A percentile compares a stretch with the other conserved stretches of the same genome.
Conservation (phyloP, 2,113 vertebrate species). For the Cyanoramphus novaezelandiae region DNA sequence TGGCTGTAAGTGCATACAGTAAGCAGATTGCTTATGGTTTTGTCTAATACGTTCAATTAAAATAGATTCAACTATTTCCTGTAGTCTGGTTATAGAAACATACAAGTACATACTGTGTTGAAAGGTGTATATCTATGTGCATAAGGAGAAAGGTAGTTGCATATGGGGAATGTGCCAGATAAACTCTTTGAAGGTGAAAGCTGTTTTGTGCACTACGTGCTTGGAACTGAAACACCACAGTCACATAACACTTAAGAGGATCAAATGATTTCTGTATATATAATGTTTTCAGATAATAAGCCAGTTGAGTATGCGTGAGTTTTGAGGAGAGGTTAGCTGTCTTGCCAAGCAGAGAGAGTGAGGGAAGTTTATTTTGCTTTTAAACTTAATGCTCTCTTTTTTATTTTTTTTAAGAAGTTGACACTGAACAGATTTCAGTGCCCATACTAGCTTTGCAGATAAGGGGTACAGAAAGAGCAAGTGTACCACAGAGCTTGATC, state of each 20-base stretch:
- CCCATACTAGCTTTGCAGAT: neutral
- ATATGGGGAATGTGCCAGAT: neutral
- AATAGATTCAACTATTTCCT: neutral
- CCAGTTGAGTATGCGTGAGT: neutral
- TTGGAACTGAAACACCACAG: neutral
- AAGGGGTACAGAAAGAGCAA: neutral
- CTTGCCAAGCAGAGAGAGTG: too few relatives aligned
- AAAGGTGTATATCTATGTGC: neutral
- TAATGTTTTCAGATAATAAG: neutral
- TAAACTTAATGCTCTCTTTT: neutral
- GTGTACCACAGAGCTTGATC: neutral
- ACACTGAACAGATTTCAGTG: neutral
- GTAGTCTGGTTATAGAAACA: neutral
- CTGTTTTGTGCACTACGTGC: neutral
- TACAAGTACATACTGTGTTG: rapidly evolving
- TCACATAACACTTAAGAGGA: neutral
- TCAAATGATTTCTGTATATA: neutral
- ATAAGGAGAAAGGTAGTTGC: neutral
- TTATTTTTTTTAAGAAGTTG: neutral
- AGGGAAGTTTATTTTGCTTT: neutral
- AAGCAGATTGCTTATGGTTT: neutral
- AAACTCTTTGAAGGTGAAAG: neutral
- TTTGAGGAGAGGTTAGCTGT: neutral
- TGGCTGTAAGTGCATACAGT: neutral
- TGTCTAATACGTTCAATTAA: neutral